Evolutionary conservation across 2,888 invertebrate species (phyloP).

Genomic region (Agriotes lineatus): DNA sequence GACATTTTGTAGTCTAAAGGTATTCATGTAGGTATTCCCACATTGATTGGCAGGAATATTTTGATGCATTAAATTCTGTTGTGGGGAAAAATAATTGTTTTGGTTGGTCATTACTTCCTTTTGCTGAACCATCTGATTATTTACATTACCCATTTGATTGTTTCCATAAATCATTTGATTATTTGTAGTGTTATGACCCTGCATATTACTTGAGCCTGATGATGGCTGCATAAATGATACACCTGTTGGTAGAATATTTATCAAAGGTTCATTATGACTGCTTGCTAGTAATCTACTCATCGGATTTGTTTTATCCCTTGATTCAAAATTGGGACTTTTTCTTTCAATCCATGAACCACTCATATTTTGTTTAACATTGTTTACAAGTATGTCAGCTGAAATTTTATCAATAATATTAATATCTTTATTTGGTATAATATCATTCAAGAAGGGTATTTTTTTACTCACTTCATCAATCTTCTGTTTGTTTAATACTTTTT

Average conservation of each 20-base stretch:
- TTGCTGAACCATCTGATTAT: neutral
- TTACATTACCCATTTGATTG: too few relatives aligned
- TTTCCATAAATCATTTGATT: too few relatives aligned
- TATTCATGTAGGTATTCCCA: conserved; percentile 33
- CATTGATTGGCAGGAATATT: neutral
- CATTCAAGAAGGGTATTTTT: too few relatives aligned
- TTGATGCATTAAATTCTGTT: conserved; percentile 8
- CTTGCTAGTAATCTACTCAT: neutral
- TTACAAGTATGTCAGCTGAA: too few relatives aligned
- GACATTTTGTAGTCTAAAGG: conserved; percentile 26
- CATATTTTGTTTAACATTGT: neutral
- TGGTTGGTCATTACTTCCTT: neutral
- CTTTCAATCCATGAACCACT: neutral
- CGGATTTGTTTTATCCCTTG: neutral
- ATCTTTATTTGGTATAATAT: too few relatives aligned
- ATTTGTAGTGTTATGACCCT: neutral
- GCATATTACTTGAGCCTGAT: neutral
- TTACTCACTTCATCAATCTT: conserved; percentile 37
- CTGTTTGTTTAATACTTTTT: conserved; percentile 52
- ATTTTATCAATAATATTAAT: neutral
- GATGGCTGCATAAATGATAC: neutral
- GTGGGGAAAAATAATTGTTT: conserved; percentile 10
- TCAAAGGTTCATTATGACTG: too few relatives aligned
- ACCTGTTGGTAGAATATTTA: neutral
- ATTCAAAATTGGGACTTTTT: conserved; percentile 38